phyloP scores from a whole-genome alignment of 2,888 invertebrate species.

The Allygus modestus region DNA sequence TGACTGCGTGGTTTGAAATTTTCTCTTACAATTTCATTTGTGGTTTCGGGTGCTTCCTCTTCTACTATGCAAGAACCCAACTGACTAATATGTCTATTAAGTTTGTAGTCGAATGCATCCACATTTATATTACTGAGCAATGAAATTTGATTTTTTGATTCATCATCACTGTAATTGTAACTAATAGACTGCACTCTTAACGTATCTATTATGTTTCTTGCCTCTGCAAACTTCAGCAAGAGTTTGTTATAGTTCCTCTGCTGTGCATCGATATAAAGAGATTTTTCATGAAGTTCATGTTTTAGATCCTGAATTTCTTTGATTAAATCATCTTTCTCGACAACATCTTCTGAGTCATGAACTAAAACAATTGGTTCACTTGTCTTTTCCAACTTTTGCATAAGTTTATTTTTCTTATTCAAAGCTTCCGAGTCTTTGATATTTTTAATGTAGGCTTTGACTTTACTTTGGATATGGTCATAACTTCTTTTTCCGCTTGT shows the following conservation, averaged over 20 bases:
- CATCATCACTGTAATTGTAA: constrained; percentile 16
- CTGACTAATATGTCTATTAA: neutral
- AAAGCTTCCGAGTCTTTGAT: constrained; percentile 67
- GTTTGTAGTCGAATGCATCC: neutral
- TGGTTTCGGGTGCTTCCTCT: neutral
- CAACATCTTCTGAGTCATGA: neutral
- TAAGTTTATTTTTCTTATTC: constrained; percentile 54
- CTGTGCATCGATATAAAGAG: constrained; percentile 64
- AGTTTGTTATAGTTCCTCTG: constrained; percentile 67
- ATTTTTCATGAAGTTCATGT: constrained; percentile 66
- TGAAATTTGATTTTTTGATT: neutral
- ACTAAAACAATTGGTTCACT: constrained; percentile 3
- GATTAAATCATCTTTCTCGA: constrained; percentile 53
- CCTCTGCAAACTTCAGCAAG: constrained; percentile 67
- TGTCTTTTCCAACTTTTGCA: neutral
- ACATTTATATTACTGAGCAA: neutral
- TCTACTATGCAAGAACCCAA: neutral
- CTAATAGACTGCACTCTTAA: constrained; percentile 62
- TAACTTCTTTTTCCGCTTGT: constrained; percentile 68
- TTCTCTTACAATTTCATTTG: neutral
- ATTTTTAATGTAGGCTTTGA: constrained; percentile 70
- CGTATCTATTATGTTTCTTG: constrained; percentile 67
- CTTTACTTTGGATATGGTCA: constrained; percentile 71
- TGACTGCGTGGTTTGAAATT: constrained; percentile 34
- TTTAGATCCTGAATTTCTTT: constrained; percentile 61